These are phyloP conservation scores for Chaenocephalus aceratus DNA, from an alignment of 2,113 vertebrate species.

Conservation along the genomic window DNA sequence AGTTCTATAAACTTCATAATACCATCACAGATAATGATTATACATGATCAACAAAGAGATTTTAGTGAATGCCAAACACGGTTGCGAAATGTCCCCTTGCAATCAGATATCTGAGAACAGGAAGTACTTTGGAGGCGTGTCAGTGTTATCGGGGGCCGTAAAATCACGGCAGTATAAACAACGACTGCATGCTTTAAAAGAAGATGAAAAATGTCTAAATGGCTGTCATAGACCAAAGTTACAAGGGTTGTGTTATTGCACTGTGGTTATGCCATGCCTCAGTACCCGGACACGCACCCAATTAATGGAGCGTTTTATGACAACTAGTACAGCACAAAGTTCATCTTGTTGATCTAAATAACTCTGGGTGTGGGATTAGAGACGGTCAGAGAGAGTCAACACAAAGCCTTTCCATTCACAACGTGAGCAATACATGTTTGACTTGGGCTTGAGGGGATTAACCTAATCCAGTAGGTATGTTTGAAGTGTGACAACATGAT, in stretches of 20 bases:
- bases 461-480: neutral
- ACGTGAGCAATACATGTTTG: neutral
- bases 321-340: conserved; percentile 34
- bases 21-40: neutral
- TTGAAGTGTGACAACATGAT: neutral
- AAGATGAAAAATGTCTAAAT: conserved; percentile 37
- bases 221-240: conserved; percentile 39
- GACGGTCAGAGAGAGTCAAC: neutral
- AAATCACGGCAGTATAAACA: conserved; percentile 71
- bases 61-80: conserved; percentile 13
- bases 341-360: conserved; percentile 16
- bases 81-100: conserved; percentile 1
- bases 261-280: neutral
- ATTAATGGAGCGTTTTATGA: conserved; percentile 40
- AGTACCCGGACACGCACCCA: neutral
- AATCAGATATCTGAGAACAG: conserved; percentile 66
- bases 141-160: conserved; percentile 63
- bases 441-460: neutral
- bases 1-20: neutral
- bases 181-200: conserved; percentile 31
- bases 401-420: neutral
- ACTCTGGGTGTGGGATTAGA: neutral
- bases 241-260: conserved; percentile 22
- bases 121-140: conserved; percentile 70
- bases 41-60: conserved; percentile 10